phyloP scores from a whole-genome alignment of 2,113 vertebrate species.

The Atlantisia rogersi region DNA sequence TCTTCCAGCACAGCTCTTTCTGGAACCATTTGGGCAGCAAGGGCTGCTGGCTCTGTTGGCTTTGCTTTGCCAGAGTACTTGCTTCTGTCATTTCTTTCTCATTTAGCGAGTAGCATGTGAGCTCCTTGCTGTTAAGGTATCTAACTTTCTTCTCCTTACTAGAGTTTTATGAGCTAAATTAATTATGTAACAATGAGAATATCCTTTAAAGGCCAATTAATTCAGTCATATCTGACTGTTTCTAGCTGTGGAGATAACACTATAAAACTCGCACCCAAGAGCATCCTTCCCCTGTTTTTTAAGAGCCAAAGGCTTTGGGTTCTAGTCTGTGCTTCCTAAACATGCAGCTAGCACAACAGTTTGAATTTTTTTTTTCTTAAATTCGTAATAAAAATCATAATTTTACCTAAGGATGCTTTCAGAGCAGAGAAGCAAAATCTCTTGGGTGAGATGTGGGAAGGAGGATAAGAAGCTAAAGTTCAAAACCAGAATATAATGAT shows the following conservation, averaged over 20 bases:
- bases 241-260: neutral
- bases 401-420: neutral
- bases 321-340: neutral
- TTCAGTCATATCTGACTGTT: neutral
- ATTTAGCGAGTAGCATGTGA: fast-evolving
- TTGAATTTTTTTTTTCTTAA: neutral
- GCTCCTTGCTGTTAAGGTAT: neutral
- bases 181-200: neutral
- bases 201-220: neutral
- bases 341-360: neutral
- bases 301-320: neutral
- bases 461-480: neutral
- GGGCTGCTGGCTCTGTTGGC: neutral
- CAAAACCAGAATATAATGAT: neutral
- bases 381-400: neutral
- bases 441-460: neutral
- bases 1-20: neutral
- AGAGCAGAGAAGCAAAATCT: neutral
- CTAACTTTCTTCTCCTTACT: neutral
- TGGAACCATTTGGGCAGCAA: neutral
- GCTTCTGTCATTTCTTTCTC: neutral
- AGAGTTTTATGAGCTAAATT: neutral
- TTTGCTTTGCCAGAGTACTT: neutral
- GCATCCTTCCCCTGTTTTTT: neutral
- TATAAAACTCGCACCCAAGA: neutral